Conservation (phyloP, 2,113 vertebrate genomes). For the Forbesichthys papilliferus region DNA sequence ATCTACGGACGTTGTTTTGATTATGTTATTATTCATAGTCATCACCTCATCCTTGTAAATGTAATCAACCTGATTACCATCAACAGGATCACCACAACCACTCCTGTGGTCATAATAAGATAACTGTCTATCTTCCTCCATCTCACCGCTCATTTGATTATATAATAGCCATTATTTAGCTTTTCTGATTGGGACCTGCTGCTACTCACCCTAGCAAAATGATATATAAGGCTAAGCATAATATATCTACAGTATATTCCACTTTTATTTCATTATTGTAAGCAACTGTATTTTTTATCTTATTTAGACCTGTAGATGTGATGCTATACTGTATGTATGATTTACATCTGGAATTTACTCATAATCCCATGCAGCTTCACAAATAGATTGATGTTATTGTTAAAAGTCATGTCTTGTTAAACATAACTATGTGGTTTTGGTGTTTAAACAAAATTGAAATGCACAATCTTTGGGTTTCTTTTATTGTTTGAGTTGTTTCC, state of each 20-base stretch:
- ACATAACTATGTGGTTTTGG: no score
- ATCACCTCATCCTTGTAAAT: background rate
- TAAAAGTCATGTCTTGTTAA: no score
- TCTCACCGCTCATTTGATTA: background rate
- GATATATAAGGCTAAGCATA: background rate
- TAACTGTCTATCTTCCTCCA: background rate
- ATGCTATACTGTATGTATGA: no score
- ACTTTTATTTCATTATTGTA: conserved; percentile 24
- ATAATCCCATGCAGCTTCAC: no score
- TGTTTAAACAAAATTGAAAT: no score
- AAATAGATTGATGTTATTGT: no score
- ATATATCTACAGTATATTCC: conserved; percentile 13
- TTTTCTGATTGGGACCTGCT: background rate
- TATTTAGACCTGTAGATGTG: conserved; percentile 37
- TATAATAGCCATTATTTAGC: background rate
- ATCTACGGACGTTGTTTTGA: background rate
- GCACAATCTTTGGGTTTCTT: no score
- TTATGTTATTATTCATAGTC: background rate
- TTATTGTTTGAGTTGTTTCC: no score
- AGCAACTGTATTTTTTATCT: conserved; percentile 48
- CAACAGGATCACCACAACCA: background rate
- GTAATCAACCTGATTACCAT: background rate
- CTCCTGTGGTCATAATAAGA: background rate
- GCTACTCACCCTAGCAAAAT: conserved; percentile 4
- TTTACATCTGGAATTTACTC: no score